Percentiles rank a stretch among this genome's conserved stretches.
Conservation (phyloP, 2,113 vertebrate species). For the Chascanopsetta lugubris region DNA sequence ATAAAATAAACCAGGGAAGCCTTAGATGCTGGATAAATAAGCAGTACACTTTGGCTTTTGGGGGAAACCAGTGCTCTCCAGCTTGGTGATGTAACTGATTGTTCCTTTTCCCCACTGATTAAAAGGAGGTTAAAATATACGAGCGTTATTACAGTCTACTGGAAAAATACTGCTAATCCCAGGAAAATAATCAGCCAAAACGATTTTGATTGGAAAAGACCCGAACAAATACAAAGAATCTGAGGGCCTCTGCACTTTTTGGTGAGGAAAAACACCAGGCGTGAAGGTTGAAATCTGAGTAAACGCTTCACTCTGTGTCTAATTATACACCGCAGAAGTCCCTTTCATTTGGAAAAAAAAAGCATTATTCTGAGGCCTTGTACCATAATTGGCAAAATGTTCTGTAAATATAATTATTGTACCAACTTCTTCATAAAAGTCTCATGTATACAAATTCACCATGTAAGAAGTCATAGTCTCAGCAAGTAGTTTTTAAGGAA, state of each 20-base stretch:
- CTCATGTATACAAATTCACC: not conserved
- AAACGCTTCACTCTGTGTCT: slow-evolving; percentile 15
- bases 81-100: slow-evolving; percentile 71
- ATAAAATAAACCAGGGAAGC: slow-evolving; percentile 77
- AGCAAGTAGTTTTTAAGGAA: not conserved
- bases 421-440: not conserved
- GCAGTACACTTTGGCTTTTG: slow-evolving; percentile 54
- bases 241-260: slow-evolving; percentile 30
- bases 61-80: slow-evolving; percentile 29
- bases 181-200: slow-evolving; percentile 75
- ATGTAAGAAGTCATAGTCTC: not conserved
- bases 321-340: not conserved
- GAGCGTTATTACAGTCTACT: slow-evolving; percentile 64
- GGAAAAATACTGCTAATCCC: slow-evolving; percentile 74
- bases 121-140: slow-evolving; percentile 77
- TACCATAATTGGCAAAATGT: slow-evolving; percentile 17
- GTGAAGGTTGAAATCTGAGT: slow-evolving; percentile 18
- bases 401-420: slow-evolving; percentile 8
- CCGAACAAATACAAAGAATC: slow-evolving; percentile 37
- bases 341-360: slow-evolving; percentile 26
- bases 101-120: slow-evolving; percentile 74
- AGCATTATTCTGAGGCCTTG: not conserved
- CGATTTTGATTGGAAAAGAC: slow-evolving; percentile 65
- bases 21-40: slow-evolving; percentile 77
- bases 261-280: slow-evolving; percentile 42